phyloP scores from a whole-genome alignment of 92 coral and sea anemone genomes.

The Metridium senile region DNA sequence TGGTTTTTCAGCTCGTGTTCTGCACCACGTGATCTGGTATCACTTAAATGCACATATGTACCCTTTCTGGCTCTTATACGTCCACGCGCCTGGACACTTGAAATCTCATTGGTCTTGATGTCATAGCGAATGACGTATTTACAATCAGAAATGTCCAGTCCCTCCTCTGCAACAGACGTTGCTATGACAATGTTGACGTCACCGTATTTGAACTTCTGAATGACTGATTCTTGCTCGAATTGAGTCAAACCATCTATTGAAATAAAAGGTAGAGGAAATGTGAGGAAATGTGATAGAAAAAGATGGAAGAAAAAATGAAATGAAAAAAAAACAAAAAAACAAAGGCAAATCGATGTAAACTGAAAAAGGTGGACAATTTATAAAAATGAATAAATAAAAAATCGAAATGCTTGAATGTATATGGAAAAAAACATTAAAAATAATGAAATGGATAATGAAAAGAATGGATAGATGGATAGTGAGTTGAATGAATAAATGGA shows the following conservation, averaged over 20 bases:
- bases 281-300: too few species aligned
- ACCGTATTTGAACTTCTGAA: constrained; percentile 75
- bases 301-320: too few species aligned
- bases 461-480: background rate
- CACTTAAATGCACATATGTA: constrained; percentile 23
- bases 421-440: too few species aligned
- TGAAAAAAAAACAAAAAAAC: too few species aligned
- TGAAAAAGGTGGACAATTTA: too few species aligned
- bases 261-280: too few species aligned
- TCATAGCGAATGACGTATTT: constrained; percentile 88
- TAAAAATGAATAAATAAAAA: too few species aligned
- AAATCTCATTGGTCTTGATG: constrained; percentile 75
- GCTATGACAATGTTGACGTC: constrained; percentile 82
- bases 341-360: too few species aligned
- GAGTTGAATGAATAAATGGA: background rate
- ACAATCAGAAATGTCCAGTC: constrained; percentile 85
- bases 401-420: too few species aligned
- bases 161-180: constrained; percentile 93
- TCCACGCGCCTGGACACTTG: constrained; percentile 61
- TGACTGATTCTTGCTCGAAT: constrained; percentile 74
- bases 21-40: constrained; percentile 30
- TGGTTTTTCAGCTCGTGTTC: constrained; percentile 51
- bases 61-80: constrained; percentile 52
- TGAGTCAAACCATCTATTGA: constrained; percentile 90
- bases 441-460: too few species aligned